A percentile compares a stretch with the other conserved stretches of the same genome.
These are phyloP conservation scores for Exephanes ischioxanthus DNA, from an alignment of 2,888 invertebrate genomes.

Conservation along the genomic window DNA sequence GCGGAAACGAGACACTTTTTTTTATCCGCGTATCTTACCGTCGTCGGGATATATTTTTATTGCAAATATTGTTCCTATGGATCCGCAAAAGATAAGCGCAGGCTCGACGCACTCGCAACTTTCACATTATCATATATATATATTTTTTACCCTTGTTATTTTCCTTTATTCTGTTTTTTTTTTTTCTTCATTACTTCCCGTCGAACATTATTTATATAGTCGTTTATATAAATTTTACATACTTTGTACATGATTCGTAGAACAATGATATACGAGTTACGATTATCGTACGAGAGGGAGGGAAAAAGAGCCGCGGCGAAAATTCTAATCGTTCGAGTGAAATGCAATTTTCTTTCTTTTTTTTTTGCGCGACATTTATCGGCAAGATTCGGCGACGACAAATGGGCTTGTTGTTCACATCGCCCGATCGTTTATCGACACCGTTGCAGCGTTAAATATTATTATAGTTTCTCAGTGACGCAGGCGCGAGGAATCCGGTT, in stretches of 20 bases:
- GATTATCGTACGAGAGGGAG: neutral
- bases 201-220: slow-evolving; percentile 33
- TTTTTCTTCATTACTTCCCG: slow-evolving; percentile 33
- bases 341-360: slow-evolving; percentile 37
- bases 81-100: neutral
- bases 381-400: neutral
- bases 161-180: slow-evolving; percentile 5
- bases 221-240: slow-evolving; percentile 62
- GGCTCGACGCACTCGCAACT: neutral
- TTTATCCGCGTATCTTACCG: neutral
- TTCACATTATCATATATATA: neutral
- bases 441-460: neutral
- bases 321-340: slow-evolving; percentile 44
- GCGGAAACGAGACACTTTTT: neutral
- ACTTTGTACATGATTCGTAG: slow-evolving; percentile 67
- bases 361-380: neutral
- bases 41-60: neutral
- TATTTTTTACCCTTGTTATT: neutral
- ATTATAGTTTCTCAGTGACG: slow-evolving; percentile 12
- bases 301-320: slow-evolving; percentile 11
- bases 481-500: slow-evolving; percentile 2
- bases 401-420: neutral
- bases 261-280: slow-evolving; percentile 36
- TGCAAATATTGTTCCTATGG: neutral
- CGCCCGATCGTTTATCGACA: neutral